These are phyloP conservation scores for Drosophila atripex DNA, from an alignment of 2,888 invertebrate species.

Conservation along the genomic window DNA sequence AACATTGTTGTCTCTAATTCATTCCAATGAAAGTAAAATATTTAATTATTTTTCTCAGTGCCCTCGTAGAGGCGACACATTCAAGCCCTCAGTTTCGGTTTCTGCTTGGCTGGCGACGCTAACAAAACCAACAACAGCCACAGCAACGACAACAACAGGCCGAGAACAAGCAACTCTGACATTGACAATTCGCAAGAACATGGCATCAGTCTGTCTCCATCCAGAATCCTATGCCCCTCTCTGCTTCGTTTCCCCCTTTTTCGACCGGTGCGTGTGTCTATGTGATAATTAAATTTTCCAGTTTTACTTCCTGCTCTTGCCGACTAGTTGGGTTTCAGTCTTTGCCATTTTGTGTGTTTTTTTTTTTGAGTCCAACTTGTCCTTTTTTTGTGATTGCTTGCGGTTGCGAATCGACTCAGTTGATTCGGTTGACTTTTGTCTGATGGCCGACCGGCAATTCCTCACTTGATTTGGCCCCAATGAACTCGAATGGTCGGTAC, in stretches of 20 bases:
- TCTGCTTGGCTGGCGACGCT: constrained; percentile 51
- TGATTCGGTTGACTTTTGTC: constrained; percentile 55
- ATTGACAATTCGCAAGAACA: constrained; percentile 69
- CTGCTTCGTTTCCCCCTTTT: background rate
- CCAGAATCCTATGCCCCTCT: constrained; percentile 11
- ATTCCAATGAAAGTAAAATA: background rate
- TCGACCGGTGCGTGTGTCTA: constrained; percentile 39
- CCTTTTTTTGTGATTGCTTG: constrained; percentile 44
- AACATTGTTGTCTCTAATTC: too few relatives aligned
- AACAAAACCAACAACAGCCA: constrained; percentile 52
- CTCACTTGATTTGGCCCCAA: constrained; percentile 65
- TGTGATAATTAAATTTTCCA: constrained; percentile 71
- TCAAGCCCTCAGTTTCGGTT: constrained; percentile 45
- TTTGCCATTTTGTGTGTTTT: constrained; percentile 9
- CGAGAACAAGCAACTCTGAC: constrained; percentile 51
- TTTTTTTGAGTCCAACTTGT: constrained; percentile 24
- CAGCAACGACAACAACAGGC: constrained; percentile 13
- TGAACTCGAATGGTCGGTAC: constrained; percentile 32
- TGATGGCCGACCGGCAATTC: constrained; percentile 25
- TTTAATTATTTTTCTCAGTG: constrained; percentile 1
- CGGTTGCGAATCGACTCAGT: constrained; percentile 28
- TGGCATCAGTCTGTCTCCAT: constrained; percentile 48
- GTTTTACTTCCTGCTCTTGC: constrained; percentile 56
- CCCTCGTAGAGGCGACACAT: constrained; percentile 38
- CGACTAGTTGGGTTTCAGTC: constrained; percentile 7